Evolutionary conservation across 1,140 invertebrate species (phyloP), one percentile per base, ranked within the genome.

Genomic region (Heliconius eleuchia): DNA sequence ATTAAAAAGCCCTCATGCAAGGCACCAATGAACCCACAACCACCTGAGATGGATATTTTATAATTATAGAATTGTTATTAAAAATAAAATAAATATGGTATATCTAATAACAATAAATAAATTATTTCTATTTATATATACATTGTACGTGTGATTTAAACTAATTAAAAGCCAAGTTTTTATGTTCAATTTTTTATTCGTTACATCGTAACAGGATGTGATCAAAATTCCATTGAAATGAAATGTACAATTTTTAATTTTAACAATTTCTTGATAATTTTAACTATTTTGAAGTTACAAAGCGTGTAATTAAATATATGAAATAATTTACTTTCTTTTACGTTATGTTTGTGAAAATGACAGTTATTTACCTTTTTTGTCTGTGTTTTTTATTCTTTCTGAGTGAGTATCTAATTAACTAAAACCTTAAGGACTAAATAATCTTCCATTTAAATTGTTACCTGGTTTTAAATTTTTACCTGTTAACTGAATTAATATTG

Each of bases 291-390:
- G 13, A 13, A 66, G 23, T 66, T 66, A 70, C 78, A 80, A 80
- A 30, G 79, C 82, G 57, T 83, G 74, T 71, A 83, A 83, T 83
- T 80, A 74, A 77, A 73, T 60, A 73, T 46, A 34, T 66, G 23
- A 23, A 66, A 4, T 66, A 23, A 70, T 19, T 34, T 70, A 9
- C 13, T 57, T 78, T 78, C 42, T 60, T 30, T 80, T 74, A 19
- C 57, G 30, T 70, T 57, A 55, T 73, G 66, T 60, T 42, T 2
- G n/a, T 70, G 27, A 75, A 71, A 75, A 78, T 78, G 77, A 74
- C 73, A 57, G 27, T 60, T 30, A n/a, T 74, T 34, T 74, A 39
- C 42, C 18, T 50, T 70, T 71, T 72, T 18, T 71, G 37, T 52
- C 13, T 75, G 18, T 75, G 74, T 77, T 80, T 39, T 79, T 70